Percentiles rank a stretch among this genome's conserved stretches.
These are phyloP conservation scores for Zoanthus gigantus DNA, from an alignment of 92 coral and sea anemone species.

Conservation along the genomic window DNA sequence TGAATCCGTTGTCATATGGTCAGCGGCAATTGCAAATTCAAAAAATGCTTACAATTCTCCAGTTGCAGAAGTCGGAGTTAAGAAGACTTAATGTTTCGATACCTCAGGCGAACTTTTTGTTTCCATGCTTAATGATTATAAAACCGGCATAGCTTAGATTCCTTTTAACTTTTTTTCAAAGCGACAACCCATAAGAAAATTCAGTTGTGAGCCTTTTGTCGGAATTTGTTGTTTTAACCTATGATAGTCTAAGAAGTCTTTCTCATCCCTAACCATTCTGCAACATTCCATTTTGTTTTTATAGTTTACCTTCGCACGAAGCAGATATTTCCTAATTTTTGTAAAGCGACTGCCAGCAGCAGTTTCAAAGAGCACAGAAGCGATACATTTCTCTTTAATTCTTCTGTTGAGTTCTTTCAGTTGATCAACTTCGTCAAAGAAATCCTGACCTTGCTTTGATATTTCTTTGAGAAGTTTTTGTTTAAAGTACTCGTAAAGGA, in stretches of 20 bases:
- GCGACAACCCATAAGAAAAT: constrained; percentile 5
- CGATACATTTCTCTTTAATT: constrained; percentile 74
- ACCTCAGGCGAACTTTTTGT: background rate
- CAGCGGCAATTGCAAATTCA: too few species aligned
- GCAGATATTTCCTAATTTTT: constrained; percentile 45
- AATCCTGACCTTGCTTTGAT: constrained; percentile 51
- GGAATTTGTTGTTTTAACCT: constrained; percentile 63
- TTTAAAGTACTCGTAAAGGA: constrained; percentile 74
- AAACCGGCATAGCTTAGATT: background rate
- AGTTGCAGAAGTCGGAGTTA: too few species aligned
- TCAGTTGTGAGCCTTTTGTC: background rate
- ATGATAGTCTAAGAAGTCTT: constrained; percentile 75
- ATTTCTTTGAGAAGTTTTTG: constrained; percentile 59
- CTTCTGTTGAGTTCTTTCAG: constrained; percentile 59
- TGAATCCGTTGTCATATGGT: too few species aligned
- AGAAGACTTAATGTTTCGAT: background rate
- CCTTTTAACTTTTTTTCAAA: background rate
- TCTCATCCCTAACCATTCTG: constrained; percentile 84
- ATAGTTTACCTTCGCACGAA: constrained; percentile 62
- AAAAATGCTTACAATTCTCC: too few species aligned
- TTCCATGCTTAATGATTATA: background rate
- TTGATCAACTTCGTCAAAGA: constrained; percentile 67
- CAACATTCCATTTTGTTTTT: constrained; percentile 73
- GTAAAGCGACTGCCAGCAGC: constrained; percentile 43
- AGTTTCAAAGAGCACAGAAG: constrained; percentile 24